Evolutionary conservation across 2,113 vertebrate species (phyloP).

Genomic region (Platysternon megacephalum): DNA sequence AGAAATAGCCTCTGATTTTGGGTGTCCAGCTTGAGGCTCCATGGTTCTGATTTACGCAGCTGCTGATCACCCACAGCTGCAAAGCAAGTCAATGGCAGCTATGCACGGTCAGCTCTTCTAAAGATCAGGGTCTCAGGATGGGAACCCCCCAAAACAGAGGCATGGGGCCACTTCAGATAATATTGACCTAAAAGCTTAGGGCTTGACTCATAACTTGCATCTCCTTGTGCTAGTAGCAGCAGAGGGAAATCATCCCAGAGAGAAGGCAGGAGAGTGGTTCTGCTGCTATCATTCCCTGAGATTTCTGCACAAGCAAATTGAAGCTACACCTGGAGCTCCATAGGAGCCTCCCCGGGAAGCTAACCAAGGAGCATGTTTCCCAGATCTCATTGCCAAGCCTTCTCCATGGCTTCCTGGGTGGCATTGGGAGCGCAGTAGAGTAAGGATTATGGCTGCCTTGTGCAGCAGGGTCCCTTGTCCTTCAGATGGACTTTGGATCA

Average conservation of each 20-base stretch:
- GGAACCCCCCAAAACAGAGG: not conserved
- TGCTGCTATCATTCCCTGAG: not conserved
- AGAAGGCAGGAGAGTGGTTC: not conserved
- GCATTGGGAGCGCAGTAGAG: not conserved
- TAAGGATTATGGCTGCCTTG: not conserved
- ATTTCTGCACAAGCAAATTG: not conserved
- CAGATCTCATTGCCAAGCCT: not conserved
- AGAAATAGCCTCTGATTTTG: not conserved
- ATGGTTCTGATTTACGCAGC: not conserved
- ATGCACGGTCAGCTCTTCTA: not conserved
- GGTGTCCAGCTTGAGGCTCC: not conserved
- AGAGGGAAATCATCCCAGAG: not conserved
- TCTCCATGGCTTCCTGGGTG: fast-evolving
- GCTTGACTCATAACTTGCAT: not conserved
- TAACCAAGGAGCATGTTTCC: not conserved
- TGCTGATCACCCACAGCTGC: not conserved
- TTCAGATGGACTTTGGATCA: not conserved
- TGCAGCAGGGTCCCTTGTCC: not conserved
- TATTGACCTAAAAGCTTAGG: not conserved
- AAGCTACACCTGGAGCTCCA: not conserved
- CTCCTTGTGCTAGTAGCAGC: not conserved
- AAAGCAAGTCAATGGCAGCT: not conserved
- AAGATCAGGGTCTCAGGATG: not conserved
- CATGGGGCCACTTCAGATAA: not conserved
- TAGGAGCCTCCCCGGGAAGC: not conserved